Evolutionary conservation across 1,140 invertebrate species (phyloP), one percentile per base, ranked within the genome.

Genomic region (Pissodes strobi): DNA sequence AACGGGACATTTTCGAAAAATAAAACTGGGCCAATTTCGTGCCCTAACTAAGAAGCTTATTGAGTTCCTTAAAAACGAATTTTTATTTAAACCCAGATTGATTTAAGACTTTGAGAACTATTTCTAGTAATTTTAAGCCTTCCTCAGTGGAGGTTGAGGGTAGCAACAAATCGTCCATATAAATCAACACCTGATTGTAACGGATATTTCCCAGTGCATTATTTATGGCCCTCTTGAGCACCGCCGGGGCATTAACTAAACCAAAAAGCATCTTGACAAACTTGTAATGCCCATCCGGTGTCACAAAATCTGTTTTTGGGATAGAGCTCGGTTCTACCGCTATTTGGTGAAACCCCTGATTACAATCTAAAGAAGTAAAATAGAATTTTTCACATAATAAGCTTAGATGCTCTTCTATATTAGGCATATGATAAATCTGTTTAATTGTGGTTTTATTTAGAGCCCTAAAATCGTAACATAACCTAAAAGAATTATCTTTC

Each of bases 191-290:
- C 12, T 15, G 27, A 9, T 17, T 15, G 39, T 48, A 8, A 22
- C 30, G 21, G 2, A 79, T 55, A 4, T 74, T 53, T n/a, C 37
- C 49, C 34, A 79, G 70, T 23, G 79, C 67, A 2, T 56, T 60
- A 49, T 78, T 75, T 2, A 82, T 77, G 5, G 78, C 64, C 25
- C 72, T 51, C 57, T 80, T 74, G 59, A 82, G 83, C 1, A 76
- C 71, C 6, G 75, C 59, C 1, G 81, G 76, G 0, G 77, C 69
- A 68, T 79, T 81, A 10, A 51, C 65, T 2, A 83, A 63, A 8
- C 81, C 81, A 67, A 80, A 82, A n/a, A 80, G 80, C 51, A 81
- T 67, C 48, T 69, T 68, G 0, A 69, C 39, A 63, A 75, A 82
- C 60, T 82, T 80, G 62, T 80, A 84, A 22, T 74, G 70, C 1